phyloP scores from a whole-genome alignment of 2,888 invertebrate genomes.

The Heliconius sara region DNA sequence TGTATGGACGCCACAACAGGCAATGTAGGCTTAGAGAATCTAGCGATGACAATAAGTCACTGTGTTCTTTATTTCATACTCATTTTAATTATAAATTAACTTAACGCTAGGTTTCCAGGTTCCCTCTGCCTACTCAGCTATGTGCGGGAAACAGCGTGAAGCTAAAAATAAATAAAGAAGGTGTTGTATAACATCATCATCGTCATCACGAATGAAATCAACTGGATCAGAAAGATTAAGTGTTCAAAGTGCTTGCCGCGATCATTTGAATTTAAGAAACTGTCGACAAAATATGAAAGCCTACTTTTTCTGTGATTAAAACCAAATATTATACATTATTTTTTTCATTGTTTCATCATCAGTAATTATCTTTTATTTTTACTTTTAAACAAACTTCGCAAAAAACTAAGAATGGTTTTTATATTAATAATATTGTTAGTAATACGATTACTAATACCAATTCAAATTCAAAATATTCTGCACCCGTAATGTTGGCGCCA shows the following conservation, averaged over 20 bases:
- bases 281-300: constrained; percentile 4
- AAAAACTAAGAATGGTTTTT: background rate
- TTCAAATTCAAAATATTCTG: constrained; percentile 56
- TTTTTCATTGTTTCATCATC: background rate
- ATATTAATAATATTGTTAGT: background rate
- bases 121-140: background rate
- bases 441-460: constrained; percentile 40
- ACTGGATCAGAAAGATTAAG: background rate
- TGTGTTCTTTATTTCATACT: too few species aligned
- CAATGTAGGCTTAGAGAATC: too few species aligned
- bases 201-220: too few species aligned
- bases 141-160: background rate
- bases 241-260: background rate
- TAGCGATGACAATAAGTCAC: too few species aligned
- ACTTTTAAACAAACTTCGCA: constrained; percentile 2
- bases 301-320: background rate
- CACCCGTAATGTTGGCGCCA: constrained; percentile 56
- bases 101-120: background rate
- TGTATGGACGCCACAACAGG: too few species aligned
- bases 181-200: too few species aligned
- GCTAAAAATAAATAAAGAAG: background rate
- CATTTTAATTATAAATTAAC: too few species aligned
- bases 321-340: background rate
- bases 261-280: background rate
- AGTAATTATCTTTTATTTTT: constrained; percentile 15